These are phyloP conservation scores for Drosophila eugracilis DNA, from an alignment of 1,140 invertebrate species.

Conservation along the genomic window DNA sequence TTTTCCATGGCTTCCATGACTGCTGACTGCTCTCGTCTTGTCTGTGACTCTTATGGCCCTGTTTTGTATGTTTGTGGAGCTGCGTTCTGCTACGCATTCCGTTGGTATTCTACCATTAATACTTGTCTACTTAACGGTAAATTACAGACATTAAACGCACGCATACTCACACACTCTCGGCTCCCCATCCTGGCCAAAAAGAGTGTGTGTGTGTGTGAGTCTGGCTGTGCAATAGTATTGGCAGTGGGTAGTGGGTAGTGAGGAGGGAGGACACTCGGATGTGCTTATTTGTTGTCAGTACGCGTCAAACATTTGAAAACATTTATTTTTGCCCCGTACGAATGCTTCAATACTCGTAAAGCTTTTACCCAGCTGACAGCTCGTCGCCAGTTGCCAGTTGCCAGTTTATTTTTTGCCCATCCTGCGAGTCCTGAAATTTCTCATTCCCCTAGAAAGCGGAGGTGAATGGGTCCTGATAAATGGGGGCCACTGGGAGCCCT, in stretches of 20 bases:
- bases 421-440: slow-evolving; percentile 6
- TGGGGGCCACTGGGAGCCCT: slow-evolving; percentile 24
- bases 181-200: slow-evolving; percentile 32
- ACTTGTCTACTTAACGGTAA: slow-evolving; percentile 84
- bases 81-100: slow-evolving; percentile 79
- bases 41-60: slow-evolving; percentile 51
- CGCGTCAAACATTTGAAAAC: slow-evolving; percentile 83
- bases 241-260: neutral
- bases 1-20: slow-evolving; percentile 53
- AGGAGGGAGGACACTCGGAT: slow-evolving; percentile 32
- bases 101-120: slow-evolving; percentile 84
- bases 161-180: slow-evolving; percentile 61
- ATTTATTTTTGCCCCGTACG: slow-evolving; percentile 78
- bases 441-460: neutral
- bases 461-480: slow-evolving; percentile 21
- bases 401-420: slow-evolving; percentile 53
- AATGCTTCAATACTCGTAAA: slow-evolving; percentile 71
- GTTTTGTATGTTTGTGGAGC: slow-evolving; percentile 74
- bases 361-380: slow-evolving; percentile 62
- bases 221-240: too few species aligned
- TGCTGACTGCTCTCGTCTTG: slow-evolving; percentile 51
- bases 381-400: slow-evolving; percentile 43
- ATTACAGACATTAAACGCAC: slow-evolving; percentile 83
- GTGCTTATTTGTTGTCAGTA: slow-evolving; percentile 80
- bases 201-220: slow-evolving; percentile 38